Evolutionary conservation across 1,140 invertebrate genomes (phyloP).

Genomic region (Drosophila rufa): DNA sequence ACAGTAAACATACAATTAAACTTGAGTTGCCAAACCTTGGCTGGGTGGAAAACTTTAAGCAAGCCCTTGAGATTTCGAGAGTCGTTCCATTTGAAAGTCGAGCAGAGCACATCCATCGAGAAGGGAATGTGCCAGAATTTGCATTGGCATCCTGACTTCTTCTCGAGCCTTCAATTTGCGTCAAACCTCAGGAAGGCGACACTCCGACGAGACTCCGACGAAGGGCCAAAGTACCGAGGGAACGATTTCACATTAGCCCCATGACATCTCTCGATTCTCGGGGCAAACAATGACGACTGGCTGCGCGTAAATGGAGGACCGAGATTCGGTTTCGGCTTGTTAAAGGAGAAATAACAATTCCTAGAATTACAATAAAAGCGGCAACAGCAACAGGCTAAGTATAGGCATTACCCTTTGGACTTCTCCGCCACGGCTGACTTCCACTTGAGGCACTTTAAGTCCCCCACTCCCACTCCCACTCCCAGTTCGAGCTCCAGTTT

Average conservation of each 20-base stretch:
- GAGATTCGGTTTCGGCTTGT: conserved; percentile 75
- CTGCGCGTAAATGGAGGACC: conserved; percentile 37
- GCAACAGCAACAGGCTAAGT: conserved; percentile 68
- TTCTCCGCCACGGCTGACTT: conserved; percentile 14
- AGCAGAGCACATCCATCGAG: conserved; percentile 11
- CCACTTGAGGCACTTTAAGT: conserved; percentile 68
- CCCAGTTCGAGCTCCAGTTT: conserved; percentile 30
- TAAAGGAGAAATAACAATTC: conserved; percentile 79
- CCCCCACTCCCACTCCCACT: conserved; percentile 1
- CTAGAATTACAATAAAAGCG: conserved; percentile 80
- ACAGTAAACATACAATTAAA: conserved; percentile 33
- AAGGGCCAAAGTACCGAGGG: conserved; percentile 3
- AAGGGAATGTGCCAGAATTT: conserved; percentile 32
- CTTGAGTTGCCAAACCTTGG: conserved; percentile 10
- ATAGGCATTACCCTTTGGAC: conserved; percentile 73
- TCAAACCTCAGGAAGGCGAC: conserved; percentile 59
- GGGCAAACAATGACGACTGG: conserved; percentile 22
- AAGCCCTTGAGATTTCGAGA: conserved; percentile 28
- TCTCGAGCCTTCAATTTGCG: conserved; percentile 67
- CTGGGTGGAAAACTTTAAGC: conserved; percentile 7
- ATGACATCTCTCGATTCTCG: conserved; percentile 65
- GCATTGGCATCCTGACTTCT: conserved; percentile 19
- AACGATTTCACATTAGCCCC: conserved; percentile 67
- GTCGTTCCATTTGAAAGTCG: conserved; percentile 32
- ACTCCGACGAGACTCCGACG: background rate